Evolutionary conservation across 2,888 invertebrate genomes (phyloP), one percentile per base, ranked within the genome.

Genomic region (Polyploca ridens): DNA sequence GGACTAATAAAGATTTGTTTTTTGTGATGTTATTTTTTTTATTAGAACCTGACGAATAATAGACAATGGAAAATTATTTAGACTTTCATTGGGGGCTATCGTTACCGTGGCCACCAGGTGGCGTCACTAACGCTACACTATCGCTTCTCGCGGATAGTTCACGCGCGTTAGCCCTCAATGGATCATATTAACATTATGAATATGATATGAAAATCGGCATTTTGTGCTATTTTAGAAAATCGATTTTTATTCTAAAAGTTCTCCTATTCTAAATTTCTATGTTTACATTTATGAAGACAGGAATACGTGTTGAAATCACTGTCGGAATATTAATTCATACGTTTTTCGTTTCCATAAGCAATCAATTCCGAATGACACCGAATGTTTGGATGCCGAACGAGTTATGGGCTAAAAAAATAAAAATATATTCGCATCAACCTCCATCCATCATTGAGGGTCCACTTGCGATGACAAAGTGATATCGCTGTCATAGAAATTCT

Each of bases 341-440:
- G 64, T 81, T 79, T 73, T 73, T 69, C 76, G 68, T 82, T 86
- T 82, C 77, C 78, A 82, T 78, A 82, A 81, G 84, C 88, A 88
- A 90, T 90, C 89, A 90, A 90, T 90, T 86, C 72, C 69, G 74
- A 82, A 85, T 86, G 88, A 86, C 86, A 80, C 73, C 83, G 76
- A 61, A 82, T 82, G 77, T 79, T 79, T 77, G 76, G 72, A 59
- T 62, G 63, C 66, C 69, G 79, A 82, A 82, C 84, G 85, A 81
- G 83, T 82, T 83, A 82, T 72, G 76, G 75, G 72, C 71, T 70
- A 70, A 76, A 73, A 41, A 75, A 78, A 80, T 79, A 79, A 77
- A 81, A 85, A 88, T 83, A 86, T 85, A 88, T 82, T 85, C 81
- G 73, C 80, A 84, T 84, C 83, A 81, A 82, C 80, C 79, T 75